Conservation (phyloP, 2,888 invertebrate genomes). For the Sarcophaga rosellei region DNA sequence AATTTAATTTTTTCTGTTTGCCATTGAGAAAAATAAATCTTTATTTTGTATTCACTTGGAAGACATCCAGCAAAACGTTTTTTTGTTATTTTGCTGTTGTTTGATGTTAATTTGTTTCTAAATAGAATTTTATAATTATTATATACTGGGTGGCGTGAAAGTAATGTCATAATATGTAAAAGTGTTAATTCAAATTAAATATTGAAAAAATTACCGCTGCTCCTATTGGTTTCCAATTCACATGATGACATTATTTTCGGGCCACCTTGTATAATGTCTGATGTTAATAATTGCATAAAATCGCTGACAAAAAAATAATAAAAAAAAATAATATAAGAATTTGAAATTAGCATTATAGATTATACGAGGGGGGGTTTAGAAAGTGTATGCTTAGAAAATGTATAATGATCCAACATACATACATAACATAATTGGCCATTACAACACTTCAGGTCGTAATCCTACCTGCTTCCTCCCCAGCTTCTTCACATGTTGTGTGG, state of each 20-base stretch:
- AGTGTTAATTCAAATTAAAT: too few relatives aligned
- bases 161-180: too few relatives aligned
- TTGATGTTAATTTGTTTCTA: neutral
- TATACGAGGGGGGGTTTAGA: neutral
- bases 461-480: too few relatives aligned
- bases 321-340: too few relatives aligned
- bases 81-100: neutral
- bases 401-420: too few relatives aligned
- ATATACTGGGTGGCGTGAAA: neutral
- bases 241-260: too few relatives aligned
- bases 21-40: constrained; percentile 10
- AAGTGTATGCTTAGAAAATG: neutral
- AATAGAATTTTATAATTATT: neutral
- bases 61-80: constrained; percentile 15
- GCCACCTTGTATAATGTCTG: neutral
- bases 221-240: too few relatives aligned
- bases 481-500: too few relatives aligned
- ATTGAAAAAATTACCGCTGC: too few relatives aligned
- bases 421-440: too few relatives aligned
- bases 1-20: neutral
- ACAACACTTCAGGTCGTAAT: too few relatives aligned
- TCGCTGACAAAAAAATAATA: neutral
- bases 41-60: constrained; percentile 7
- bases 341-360: neutral
- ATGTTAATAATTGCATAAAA: constrained; percentile 3